These are phyloP conservation scores for Euplagia quadripunctaria DNA, from an alignment of 2,888 invertebrate genomes.

Conservation along the genomic window DNA sequence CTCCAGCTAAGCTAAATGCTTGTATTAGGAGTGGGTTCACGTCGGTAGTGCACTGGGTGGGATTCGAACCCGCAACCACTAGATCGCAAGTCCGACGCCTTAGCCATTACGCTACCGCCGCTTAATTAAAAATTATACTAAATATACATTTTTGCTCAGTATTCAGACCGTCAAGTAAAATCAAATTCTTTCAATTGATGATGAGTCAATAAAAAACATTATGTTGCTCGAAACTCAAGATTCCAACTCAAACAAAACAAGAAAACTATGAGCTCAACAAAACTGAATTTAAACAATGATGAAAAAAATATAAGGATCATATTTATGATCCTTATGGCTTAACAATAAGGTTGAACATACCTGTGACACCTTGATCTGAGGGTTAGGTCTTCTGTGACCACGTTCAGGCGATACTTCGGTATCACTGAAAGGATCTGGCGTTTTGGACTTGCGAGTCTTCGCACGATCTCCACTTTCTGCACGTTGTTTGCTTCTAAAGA, in stretches of 20 bases:
- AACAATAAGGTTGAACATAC: constrained; percentile 57
- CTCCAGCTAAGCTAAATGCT: too few relatives aligned
- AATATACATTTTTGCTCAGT: too few relatives aligned
- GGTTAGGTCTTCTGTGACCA: constrained; percentile 72
- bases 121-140: too few relatives aligned
- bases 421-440: constrained; percentile 89
- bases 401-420: constrained; percentile 81
- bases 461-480: constrained; percentile 90
- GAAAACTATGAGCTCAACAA: constrained; percentile 5
- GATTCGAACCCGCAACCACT: too few relatives aligned
- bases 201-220: background rate
- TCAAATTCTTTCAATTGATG: too few relatives aligned
- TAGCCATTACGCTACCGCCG: too few relatives aligned
- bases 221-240: background rate
- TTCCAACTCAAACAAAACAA: background rate
- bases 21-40: too few relatives aligned
- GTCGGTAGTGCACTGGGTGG: too few relatives aligned
- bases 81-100: too few relatives aligned
- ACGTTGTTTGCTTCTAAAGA: constrained; percentile 94
- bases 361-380: constrained; percentile 86
- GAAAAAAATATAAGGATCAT: too few relatives aligned
- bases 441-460: constrained; percentile 90
- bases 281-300: constrained; percentile 31
- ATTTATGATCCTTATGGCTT: constrained; percentile 16
- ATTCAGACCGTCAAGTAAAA: too few relatives aligned